Percentiles rank a stretch among this genome's conserved stretches.
Conservation (phyloP, 2,797 vertebrate genomes). For the Pipistrellus pipistrellus region DNA sequence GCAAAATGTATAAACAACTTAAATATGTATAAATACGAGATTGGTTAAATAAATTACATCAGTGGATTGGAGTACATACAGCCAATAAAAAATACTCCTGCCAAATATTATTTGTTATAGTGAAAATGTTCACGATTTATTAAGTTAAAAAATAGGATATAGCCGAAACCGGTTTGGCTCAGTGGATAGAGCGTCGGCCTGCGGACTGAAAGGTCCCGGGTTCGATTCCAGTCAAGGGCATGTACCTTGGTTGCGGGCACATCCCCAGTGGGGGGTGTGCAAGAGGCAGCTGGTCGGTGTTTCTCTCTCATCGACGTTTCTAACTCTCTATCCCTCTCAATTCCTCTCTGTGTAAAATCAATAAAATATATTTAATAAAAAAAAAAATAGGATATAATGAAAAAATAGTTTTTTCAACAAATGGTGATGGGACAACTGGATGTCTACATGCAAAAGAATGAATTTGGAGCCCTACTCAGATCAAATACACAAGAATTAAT, state of each 20-base stretch:
- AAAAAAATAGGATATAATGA: slow-evolving; percentile 11
- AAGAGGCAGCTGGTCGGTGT: no score
- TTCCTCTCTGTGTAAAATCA: no score
- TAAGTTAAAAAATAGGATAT: slow-evolving; percentile 10
- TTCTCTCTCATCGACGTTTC: no score
- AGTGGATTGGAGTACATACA: not conserved
- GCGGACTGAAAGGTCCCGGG: no score
- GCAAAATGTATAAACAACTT: slow-evolving; percentile 29
- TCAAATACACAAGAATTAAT: not conserved
- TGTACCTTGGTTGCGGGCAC: no score
- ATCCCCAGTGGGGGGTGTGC: no score
- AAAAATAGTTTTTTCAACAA: slow-evolving; percentile 16
- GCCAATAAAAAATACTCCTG: slow-evolving; percentile 33
- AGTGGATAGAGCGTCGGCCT: no score
- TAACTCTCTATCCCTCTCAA: no score
- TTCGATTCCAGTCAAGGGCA: no score
- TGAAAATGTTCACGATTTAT: slow-evolving; percentile 42
- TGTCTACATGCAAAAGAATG: not conserved
- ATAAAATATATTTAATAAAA: no score
- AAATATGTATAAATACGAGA: not conserved
- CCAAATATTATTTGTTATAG: slow-evolving; percentile 19
- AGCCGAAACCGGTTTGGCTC: no score
- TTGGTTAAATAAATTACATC: slow-evolving; percentile 34
- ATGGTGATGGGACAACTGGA: not conserved
- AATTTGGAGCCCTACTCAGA: not conserved